Base-by-base conservation (phyloP, 2,113 vertebrate genomes). In the Podarcis muralis region DNA sequence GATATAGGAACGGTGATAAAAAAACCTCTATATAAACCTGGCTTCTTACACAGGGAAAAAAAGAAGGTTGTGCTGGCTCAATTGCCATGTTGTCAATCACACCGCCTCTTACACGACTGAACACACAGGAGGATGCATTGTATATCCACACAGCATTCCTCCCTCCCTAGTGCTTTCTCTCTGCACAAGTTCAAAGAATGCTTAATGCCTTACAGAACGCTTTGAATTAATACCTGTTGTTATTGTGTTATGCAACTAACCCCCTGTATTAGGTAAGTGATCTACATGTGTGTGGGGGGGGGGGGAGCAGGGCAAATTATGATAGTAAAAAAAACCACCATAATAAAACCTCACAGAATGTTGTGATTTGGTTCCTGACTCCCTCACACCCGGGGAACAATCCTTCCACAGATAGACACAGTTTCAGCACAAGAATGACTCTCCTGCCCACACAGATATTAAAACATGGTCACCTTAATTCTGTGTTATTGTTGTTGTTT, bases 281-380 rank as follows among this genome's bases (percentile, higher is more conserved):
- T 71, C 0, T 0, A 43, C 84, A 71, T 1, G 57, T 37, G 20
- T 12, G 6, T 3, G 4, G 85, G 2, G 43, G 76, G 40, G 18
- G 18, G 66, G 87, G 43, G 11, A 8, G 43, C 94, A 75, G 85
- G 92, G 76, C 57, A 85, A 90, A 87, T 9, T 78, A 83, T 43
- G 18, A 32, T 85, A 65, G 78, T 20, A 88, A 91, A 90, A 30
- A 76, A 83, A 18, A n/a, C n/a, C 7, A 48, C 43, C 15, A 76
- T 53, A 53, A 53, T 53, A 53, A 53, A 53, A 83, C 53, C 86
- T 88, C 87, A 87, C 91, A 43, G 1, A 48, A 8, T 23, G 12
- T 15, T 2, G 5, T 43, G 27, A 93, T 94, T 83, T 93, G 81
- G 91, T 87, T 69, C 76, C 92, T 89, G 68, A 92, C 90, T 94